Conservation (phyloP, 1,140 invertebrate genomes). For the Bombyx mandarina region DNA sequence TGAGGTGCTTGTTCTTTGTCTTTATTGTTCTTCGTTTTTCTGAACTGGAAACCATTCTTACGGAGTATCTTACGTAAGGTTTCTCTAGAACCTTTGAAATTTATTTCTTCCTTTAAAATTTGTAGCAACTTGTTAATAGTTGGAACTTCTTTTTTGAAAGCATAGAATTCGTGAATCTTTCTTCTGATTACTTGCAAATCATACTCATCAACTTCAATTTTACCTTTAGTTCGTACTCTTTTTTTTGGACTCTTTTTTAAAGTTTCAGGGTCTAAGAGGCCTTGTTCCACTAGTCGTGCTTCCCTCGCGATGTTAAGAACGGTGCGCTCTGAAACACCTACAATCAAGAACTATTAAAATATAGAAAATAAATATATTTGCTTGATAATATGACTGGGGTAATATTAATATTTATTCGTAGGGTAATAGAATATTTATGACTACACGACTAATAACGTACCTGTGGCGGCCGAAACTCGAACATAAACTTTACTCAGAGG, state of each 20-base stretch:
- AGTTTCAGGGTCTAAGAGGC: slow-evolving; percentile 54
- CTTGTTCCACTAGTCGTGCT: slow-evolving; percentile 56
- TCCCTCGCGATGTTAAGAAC: slow-evolving; percentile 57
- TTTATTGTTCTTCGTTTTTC: slow-evolving; percentile 58
- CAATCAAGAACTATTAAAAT: slow-evolving; percentile 9
- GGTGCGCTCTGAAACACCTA: slow-evolving; percentile 59
- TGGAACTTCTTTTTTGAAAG: slow-evolving; percentile 62
- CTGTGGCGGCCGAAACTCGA: slow-evolving; percentile 55
- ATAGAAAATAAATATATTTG: not conserved
- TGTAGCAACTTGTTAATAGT: slow-evolving; percentile 58
- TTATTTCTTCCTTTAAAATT: slow-evolving; percentile 59
- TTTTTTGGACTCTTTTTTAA: slow-evolving; percentile 55
- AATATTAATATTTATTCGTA: no score
- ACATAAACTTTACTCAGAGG: slow-evolving; percentile 62
- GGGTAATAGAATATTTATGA: no score
- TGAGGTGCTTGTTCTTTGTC: slow-evolving; percentile 50
- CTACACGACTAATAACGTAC: slow-evolving; percentile 18
- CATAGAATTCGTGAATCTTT: slow-evolving; percentile 61
- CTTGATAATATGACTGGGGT: no score
- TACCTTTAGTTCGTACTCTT: slow-evolving; percentile 55
- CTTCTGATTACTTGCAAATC: slow-evolving; percentile 57
- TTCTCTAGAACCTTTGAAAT: slow-evolving; percentile 59
- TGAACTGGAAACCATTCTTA: slow-evolving; percentile 62
- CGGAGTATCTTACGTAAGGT: slow-evolving; percentile 53
- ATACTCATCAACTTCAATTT: slow-evolving; percentile 61